Evolutionary conservation across 2,113 vertebrate genomes (phyloP).

Genomic region (Rattus rattus): DNA sequence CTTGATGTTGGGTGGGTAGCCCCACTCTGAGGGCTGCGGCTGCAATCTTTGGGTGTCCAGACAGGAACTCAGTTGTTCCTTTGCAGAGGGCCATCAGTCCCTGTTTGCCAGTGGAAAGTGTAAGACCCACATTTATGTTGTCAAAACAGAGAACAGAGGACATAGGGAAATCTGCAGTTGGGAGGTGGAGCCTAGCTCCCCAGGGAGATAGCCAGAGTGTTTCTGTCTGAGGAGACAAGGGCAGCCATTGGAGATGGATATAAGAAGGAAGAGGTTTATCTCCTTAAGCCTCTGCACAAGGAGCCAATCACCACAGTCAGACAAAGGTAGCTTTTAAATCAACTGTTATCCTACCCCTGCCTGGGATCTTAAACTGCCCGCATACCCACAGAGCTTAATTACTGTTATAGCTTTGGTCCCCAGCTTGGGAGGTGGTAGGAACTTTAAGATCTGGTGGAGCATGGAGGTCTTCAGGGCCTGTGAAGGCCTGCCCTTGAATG

Average conservation of each 20-base stretch:
- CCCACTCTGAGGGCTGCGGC: neutral
- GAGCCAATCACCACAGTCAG: neutral
- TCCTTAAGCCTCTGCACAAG: neutral
- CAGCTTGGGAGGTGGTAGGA: neutral
- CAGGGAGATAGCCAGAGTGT: neutral
- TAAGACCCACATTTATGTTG: neutral
- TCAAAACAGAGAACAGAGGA: neutral
- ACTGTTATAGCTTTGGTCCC: neutral
- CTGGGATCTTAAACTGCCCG: neutral
- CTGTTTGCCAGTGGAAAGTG: neutral
- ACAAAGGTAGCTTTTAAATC: neutral
- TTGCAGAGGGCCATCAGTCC: neutral
- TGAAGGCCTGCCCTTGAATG: neutral
- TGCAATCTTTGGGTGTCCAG: neutral
- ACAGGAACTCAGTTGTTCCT: neutral
- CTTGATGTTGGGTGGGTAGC: neutral
- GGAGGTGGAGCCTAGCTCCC: neutral
- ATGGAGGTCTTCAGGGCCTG: neutral
- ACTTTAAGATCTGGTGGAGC: neutral
- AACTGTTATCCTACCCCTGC: neutral
- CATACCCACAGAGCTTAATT: neutral
- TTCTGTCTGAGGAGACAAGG: neutral
- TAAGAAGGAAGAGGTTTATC: neutral
- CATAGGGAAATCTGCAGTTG: neutral
- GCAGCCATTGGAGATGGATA: neutral